phyloP scores from a whole-genome alignment of 2,113 vertebrate genomes.

The Lamprotornis superbus region DNA sequence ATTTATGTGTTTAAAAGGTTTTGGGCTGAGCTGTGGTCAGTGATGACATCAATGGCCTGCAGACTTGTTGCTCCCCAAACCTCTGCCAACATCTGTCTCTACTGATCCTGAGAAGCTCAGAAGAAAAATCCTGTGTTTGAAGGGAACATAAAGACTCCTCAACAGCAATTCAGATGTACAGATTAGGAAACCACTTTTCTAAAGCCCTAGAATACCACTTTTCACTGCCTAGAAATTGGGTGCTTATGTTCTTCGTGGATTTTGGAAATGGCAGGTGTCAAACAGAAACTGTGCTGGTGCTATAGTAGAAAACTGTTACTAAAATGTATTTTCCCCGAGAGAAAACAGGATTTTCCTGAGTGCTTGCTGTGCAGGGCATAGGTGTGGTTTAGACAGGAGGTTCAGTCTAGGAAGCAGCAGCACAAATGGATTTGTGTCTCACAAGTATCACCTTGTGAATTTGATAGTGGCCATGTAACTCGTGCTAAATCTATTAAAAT shows the following conservation, averaged over 20 bases:
- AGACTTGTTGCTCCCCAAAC: not conserved
- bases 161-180: not conserved
- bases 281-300: not conserved
- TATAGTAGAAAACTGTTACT: not conserved
- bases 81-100: not conserved
- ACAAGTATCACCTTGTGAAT: not conserved
- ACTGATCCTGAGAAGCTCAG: not conserved
- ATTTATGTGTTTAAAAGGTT: not conserved
- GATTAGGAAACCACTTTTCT: not conserved
- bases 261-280: not conserved
- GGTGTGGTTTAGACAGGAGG: not conserved
- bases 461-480: not conserved
- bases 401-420: not conserved
- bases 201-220: not conserved
- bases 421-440: not conserved
- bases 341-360: not conserved
- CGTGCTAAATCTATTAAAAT: not conserved
- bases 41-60: not conserved
- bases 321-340: not conserved
- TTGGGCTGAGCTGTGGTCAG: not conserved
- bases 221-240: not conserved
- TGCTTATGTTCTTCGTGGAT: not conserved
- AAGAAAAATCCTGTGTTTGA: not conserved
- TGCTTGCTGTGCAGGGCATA: not conserved
- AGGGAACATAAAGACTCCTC: not conserved